Percentiles rank a stretch among this genome's conserved stretches.
Conservation (phyloP, 2,113 vertebrate species). For the Thalassarche chlororhynchos region DNA sequence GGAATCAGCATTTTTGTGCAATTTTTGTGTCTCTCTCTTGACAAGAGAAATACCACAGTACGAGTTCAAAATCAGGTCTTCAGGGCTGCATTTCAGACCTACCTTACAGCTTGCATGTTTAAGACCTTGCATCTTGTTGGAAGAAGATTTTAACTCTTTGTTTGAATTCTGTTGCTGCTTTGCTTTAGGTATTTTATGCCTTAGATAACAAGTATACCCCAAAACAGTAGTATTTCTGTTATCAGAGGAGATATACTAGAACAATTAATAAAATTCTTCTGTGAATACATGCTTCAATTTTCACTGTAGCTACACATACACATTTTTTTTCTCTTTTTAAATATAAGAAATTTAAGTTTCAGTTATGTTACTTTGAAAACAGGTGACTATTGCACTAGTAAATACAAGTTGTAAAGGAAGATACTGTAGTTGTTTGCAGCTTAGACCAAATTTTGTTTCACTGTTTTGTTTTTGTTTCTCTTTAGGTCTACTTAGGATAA, state of each 20-base stretch:
- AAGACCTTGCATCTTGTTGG: neutral
- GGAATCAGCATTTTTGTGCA: neutral
- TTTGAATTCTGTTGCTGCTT: neutral
- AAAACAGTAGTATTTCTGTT: neutral
- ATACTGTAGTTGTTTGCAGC: neutral
- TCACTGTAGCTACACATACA: neutral
- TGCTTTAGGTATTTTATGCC: neutral
- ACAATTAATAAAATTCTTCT: neutral
- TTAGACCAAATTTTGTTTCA: neutral
- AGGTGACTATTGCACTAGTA: neutral
- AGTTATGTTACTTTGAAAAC: neutral
- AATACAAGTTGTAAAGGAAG: neutral
- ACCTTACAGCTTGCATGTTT: neutral
- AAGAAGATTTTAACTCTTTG: constrained; percentile 6
- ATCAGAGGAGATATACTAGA: neutral
- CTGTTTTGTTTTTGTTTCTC: neutral
- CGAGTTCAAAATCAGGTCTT: constrained; percentile 30
- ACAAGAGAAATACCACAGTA: constrained; percentile 16
- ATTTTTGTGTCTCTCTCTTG: no score
- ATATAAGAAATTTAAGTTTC: neutral
- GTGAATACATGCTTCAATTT: neutral
- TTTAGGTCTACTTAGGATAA: neutral
- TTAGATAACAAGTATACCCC: neutral
- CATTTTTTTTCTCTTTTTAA: neutral
- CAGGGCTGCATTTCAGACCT: constrained; percentile 5